Evolutionary conservation across 2,888 invertebrate species (phyloP).

Genomic region (Sthenelais limicola): DNA sequence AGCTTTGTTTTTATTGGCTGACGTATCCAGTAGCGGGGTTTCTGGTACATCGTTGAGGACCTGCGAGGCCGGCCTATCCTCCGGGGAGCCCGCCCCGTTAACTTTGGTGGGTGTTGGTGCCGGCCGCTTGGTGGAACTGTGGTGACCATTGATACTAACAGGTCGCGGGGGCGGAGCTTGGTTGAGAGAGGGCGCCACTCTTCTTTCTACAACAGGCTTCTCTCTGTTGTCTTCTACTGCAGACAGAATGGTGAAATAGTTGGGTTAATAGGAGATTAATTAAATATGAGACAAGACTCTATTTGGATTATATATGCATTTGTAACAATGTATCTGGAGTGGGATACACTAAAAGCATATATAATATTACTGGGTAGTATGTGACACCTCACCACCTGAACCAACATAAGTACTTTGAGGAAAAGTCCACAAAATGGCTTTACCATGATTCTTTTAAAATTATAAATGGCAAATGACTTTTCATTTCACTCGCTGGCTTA

Average conservation of each 20-base stretch:
- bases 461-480: too few species aligned
- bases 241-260: background rate
- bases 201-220: background rate
- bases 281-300: too few species aligned
- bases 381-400: too few species aligned
- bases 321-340: too few species aligned
- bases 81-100: background rate
- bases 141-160: constrained; percentile 7
- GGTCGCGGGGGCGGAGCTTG: constrained; percentile 13
- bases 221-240: constrained; percentile 1
- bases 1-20: constrained; percentile 86
- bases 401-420: too few species aligned
- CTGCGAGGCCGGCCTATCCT: background rate
- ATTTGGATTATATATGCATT: too few species aligned
- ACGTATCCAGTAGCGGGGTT: constrained; percentile 88
- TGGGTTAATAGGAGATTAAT: too few species aligned
- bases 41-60: constrained; percentile 78
- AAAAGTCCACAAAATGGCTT: too few species aligned
- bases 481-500: too few species aligned
- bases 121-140: background rate
- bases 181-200: background rate
- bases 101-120: constrained; percentile 1
- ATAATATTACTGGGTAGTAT: too few species aligned
- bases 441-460: too few species aligned
- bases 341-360: too few species aligned